phyloP scores from a whole-genome alignment of 2,888 invertebrate genomes.

The Stegophylla sp. region DNA sequence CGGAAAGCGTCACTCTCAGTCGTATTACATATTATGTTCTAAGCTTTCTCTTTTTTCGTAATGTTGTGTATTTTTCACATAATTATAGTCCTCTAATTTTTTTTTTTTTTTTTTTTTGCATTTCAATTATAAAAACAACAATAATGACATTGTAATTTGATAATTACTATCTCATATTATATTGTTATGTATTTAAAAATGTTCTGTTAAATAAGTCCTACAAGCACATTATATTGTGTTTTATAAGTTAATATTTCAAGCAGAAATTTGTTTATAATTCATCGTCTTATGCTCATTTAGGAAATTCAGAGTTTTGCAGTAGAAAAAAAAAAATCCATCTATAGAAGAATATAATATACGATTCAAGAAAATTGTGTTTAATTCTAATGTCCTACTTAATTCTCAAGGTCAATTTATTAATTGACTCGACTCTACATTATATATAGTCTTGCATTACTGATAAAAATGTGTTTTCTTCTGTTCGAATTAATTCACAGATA shows the following conservation, averaged over 20 bases:
- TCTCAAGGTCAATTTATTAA: conserved; percentile 41
- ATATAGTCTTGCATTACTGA: neutral
- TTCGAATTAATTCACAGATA: neutral
- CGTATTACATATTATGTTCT: conserved; percentile 34
- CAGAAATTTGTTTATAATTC: neutral
- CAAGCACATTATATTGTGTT: no score
- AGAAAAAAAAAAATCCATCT: neutral
- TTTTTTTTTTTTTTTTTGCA: no score
- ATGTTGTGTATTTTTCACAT: conserved; percentile 22
- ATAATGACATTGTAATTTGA: neutral
- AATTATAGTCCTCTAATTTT: conserved; percentile 43
- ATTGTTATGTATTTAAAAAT: no score
- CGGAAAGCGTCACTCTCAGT: conserved; percentile 57
- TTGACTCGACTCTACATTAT: conserved; percentile 63
- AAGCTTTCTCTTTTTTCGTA: conserved; percentile 55
- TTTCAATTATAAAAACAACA: neutral
- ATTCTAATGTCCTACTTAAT: conserved; percentile 31
- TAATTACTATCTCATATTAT: neutral
- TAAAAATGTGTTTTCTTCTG: conserved; percentile 23
- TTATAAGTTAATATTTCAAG: no score
- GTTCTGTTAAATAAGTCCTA: neutral
- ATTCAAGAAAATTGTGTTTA: conserved; percentile 7
- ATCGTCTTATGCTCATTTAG: neutral
- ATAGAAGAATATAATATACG: neutral
- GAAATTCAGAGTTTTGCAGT: neutral